Evolutionary conservation across 2,113 vertebrate genomes (phyloP).

Genomic region (Galeopterus variegatus): DNA sequence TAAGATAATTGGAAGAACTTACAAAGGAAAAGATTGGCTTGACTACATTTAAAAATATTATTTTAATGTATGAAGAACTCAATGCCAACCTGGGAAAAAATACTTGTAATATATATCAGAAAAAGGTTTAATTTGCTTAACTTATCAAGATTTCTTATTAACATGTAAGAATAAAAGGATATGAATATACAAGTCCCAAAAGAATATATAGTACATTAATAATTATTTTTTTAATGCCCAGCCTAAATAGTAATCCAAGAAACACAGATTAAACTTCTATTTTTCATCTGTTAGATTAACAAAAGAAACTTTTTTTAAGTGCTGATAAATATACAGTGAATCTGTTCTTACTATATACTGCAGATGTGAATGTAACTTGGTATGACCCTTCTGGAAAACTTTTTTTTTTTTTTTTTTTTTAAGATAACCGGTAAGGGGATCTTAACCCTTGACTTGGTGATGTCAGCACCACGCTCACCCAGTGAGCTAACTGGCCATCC

Average conservation of each 20-base stretch:
- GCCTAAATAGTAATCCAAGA: slow-evolving; percentile 10
- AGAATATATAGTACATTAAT: neutral
- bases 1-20: slow-evolving; percentile 39
- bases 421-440: too few species aligned
- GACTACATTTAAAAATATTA: neutral
- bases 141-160: neutral
- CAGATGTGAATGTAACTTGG: too few species aligned
- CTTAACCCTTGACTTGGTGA: too few species aligned
- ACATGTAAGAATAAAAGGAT: neutral
- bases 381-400: too few species aligned
- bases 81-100: neutral
- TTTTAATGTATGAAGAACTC: neutral
- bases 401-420: too few species aligned
- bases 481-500: too few species aligned
- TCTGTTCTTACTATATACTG: neutral
- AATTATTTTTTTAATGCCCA: neutral
- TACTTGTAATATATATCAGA: slow-evolving; percentile 1
- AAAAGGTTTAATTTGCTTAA: slow-evolving; percentile 34
- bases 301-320: neutral
- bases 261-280: slow-evolving; percentile 41
- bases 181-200: neutral
- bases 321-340: neutral
- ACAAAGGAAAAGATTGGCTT: slow-evolving; percentile 8
- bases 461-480: too few species aligned
- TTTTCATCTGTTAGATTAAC: slow-evolving; percentile 15